These are phyloP conservation scores for Lycophotia porphyrea DNA, from an alignment of 2,888 invertebrate genomes.

Conservation along the genomic window DNA sequence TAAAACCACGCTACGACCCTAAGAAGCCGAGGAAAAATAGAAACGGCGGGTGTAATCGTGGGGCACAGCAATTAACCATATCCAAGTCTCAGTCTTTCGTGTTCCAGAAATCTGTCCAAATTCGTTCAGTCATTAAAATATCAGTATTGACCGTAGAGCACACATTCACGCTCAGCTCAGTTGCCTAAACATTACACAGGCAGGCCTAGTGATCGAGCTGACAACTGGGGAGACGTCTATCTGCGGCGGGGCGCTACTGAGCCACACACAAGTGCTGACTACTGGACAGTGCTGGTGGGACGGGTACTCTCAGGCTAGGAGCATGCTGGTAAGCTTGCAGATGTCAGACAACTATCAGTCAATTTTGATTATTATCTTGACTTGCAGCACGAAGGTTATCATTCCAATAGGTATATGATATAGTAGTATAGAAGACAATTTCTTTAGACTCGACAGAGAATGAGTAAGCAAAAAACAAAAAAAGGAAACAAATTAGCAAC, in stretches of 20 bases:
- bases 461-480: neutral
- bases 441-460: too few relatives aligned
- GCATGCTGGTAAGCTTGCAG: constrained; percentile 9
- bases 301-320: constrained; percentile 52
- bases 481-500: neutral
- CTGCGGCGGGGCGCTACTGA: constrained; percentile 65
- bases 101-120: too few relatives aligned
- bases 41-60: neutral
- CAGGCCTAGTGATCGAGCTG: constrained; percentile 63
- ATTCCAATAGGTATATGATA: neutral
- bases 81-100: neutral
- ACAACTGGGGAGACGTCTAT: constrained; percentile 52
- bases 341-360: neutral
- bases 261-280: constrained; percentile 61
- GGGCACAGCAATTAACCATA: neutral
- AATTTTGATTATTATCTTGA: neutral
- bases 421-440: neutral
- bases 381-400: neutral
- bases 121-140: neutral
- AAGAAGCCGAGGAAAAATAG: neutral
- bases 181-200: constrained; percentile 36
- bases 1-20: neutral
- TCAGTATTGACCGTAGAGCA: neutral
- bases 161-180: neutral
- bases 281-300: constrained; percentile 72